These are phyloP conservation scores for Ophion costatus DNA, from an alignment of 2,888 invertebrate genomes.

Conservation along the genomic window DNA sequence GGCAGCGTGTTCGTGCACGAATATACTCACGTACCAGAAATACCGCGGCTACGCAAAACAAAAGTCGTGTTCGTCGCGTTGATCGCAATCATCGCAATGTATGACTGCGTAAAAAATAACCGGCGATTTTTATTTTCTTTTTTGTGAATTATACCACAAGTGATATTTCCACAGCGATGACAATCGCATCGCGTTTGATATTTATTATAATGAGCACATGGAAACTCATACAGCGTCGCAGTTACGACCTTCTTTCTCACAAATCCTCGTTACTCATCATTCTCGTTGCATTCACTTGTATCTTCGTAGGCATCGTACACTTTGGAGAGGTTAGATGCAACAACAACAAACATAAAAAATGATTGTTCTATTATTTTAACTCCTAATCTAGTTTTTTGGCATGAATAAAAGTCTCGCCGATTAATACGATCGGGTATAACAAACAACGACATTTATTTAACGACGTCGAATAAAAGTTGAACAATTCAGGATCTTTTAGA, in stretches of 20 bases:
- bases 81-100: slow-evolving; percentile 17
- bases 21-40: background rate
- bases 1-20: too few relatives aligned
- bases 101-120: background rate
- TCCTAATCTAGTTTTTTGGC: too few relatives aligned
- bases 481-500: too few relatives aligned
- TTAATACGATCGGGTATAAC: too few relatives aligned
- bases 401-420: too few relatives aligned
- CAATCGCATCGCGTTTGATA: slow-evolving; percentile 73
- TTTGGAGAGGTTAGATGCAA: slow-evolving; percentile 83
- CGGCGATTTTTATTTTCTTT: slow-evolving; percentile 28
- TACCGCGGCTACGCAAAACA: background rate
- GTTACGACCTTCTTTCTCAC: slow-evolving; percentile 83
- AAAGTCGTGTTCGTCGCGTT: background rate
- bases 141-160: slow-evolving; percentile 1
- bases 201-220: slow-evolving; percentile 82
- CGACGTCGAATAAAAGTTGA: too few relatives aligned
- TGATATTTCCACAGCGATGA: slow-evolving; percentile 71
- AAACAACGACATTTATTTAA: too few relatives aligned
- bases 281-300: slow-evolving; percentile 81
- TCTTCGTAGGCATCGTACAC: slow-evolving; percentile 82
- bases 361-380: too few relatives aligned
- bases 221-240: slow-evolving; percentile 83
- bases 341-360: slow-evolving; percentile 1
- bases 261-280: slow-evolving; percentile 82